These are phyloP conservation scores for Scophthalmus maximus DNA, from an alignment of 2,113 vertebrate species.

Conservation along the genomic window DNA sequence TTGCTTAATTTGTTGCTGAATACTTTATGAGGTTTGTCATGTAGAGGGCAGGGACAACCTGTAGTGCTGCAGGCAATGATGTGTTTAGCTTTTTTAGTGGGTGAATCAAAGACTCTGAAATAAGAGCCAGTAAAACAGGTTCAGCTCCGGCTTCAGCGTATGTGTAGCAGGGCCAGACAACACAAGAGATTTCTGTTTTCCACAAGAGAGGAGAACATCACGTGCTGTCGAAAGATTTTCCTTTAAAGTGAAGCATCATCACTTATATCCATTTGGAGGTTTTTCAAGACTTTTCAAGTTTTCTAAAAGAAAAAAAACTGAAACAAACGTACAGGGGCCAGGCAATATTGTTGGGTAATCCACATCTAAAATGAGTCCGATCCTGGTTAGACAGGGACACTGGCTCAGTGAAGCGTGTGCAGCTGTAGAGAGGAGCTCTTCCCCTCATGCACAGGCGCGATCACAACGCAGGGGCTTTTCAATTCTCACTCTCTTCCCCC, in stretches of 20 bases:
- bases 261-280: constrained; percentile 14
- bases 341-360: constrained; percentile 53
- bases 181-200: too few relatives aligned
- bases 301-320: constrained; percentile 3
- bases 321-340: constrained; percentile 30
- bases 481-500: constrained; percentile 52
- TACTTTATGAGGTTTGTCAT: constrained; percentile 66
- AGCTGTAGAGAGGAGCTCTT: constrained; percentile 67
- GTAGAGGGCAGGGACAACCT: constrained; percentile 35
- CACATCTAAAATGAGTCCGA: constrained; percentile 59
- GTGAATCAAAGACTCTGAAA: constrained; percentile 21
- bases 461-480: constrained; percentile 39
- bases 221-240: too few relatives aligned
- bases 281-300: too few relatives aligned
- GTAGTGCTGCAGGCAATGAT: constrained; percentile 10
- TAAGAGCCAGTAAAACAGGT: not conserved
- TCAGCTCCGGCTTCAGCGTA: not conserved
- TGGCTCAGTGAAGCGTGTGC: constrained; percentile 71
- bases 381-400: constrained; percentile 56
- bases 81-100: constrained; percentile 23
- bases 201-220: too few relatives aligned
- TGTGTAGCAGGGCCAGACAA: not conserved
- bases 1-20: constrained; percentile 69
- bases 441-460: constrained; percentile 41
- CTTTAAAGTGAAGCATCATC: not conserved